Conservation (phyloP, 2,888 invertebrate genomes). For the Auanema sp. region DNA sequence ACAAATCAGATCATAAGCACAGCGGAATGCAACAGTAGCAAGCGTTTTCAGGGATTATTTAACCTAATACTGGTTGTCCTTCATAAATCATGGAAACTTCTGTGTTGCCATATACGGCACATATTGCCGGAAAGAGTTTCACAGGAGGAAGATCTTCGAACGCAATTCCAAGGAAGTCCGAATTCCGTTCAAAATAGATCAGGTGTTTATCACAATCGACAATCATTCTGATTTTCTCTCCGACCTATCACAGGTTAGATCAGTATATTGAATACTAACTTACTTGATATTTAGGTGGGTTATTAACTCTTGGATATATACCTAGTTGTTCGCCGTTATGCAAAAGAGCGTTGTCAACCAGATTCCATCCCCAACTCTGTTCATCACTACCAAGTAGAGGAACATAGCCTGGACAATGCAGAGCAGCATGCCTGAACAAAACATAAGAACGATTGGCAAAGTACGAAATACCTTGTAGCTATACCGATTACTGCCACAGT, state of each 20-base stretch:
- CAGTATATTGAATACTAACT: not conserved
- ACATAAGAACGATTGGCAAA: not conserved
- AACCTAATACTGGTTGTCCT: conserved; percentile 81
- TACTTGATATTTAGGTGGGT: conserved; percentile 85
- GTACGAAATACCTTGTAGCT: conserved; percentile 74
- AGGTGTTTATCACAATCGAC: conserved; percentile 96
- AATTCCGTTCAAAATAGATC: conserved; percentile 85
- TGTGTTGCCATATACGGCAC: conserved; percentile 97
- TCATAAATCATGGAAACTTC: conserved; percentile 98
- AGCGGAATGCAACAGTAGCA: not conserved
- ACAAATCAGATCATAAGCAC: conserved; percentile 1
- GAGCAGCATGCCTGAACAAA: conserved; percentile 75
- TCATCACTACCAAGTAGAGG: conserved; percentile 91
- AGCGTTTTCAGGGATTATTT: not conserved
- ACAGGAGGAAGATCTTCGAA: conserved; percentile 64
- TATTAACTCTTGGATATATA: conserved; percentile 71
- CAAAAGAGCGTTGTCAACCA: conserved; percentile 92
- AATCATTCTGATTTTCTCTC: conserved; percentile 92
- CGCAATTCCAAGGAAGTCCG: conserved; percentile 90
- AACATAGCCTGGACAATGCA: conserved; percentile 93
- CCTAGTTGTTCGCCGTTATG: conserved; percentile 81
- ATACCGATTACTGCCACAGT: conserved; percentile 96
- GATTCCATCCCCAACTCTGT: conserved; percentile 99
- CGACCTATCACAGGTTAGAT: conserved; percentile 75
- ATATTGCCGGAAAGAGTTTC: conserved; percentile 89